Conservation (phyloP, 2,888 invertebrate genomes). For the Drosophila tripunctata region DNA sequence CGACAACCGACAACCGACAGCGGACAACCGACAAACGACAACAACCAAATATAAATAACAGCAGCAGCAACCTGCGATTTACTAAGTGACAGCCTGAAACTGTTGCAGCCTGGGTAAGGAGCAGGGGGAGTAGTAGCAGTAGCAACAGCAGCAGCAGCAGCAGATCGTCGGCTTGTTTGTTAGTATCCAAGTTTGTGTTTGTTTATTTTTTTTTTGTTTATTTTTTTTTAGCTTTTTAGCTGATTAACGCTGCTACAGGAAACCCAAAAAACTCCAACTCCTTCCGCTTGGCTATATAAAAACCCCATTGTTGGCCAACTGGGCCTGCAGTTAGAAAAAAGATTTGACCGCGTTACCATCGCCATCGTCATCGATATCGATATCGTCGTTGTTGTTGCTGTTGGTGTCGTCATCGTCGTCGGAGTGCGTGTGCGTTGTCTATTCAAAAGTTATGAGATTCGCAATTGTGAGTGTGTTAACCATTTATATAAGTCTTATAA, state of each 20-base stretch:
- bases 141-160: neutral
- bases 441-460: slow-evolving; percentile 55
- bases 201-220: slow-evolving; percentile 48
- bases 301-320: slow-evolving; percentile 63
- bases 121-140: slow-evolving; percentile 1
- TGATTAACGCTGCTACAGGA: slow-evolving; percentile 68
- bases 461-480: slow-evolving; percentile 67
- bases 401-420: slow-evolving; percentile 14
- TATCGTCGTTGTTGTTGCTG: too few relatives aligned
- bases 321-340: slow-evolving; percentile 62
- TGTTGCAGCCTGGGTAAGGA: neutral
- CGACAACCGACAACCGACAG: slow-evolving; percentile 12
- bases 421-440: slow-evolving; percentile 32
- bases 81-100: slow-evolving; percentile 11
- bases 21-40: slow-evolving; percentile 6
- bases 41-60: slow-evolving; percentile 33
- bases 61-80: slow-evolving; percentile 25
- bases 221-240: slow-evolving; percentile 45
- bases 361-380: slow-evolving; percentile 16
- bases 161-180: slow-evolving; percentile 32
- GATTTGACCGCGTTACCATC: slow-evolving; percentile 59
- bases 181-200: too few relatives aligned
- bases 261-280: slow-evolving; percentile 63
- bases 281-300: slow-evolving; percentile 79
- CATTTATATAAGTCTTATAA: slow-evolving; percentile 1